These are phyloP conservation scores for Scomberomorus guttatus DNA, from an alignment of 2,797 vertebrate genomes.

Conservation along the genomic window DNA sequence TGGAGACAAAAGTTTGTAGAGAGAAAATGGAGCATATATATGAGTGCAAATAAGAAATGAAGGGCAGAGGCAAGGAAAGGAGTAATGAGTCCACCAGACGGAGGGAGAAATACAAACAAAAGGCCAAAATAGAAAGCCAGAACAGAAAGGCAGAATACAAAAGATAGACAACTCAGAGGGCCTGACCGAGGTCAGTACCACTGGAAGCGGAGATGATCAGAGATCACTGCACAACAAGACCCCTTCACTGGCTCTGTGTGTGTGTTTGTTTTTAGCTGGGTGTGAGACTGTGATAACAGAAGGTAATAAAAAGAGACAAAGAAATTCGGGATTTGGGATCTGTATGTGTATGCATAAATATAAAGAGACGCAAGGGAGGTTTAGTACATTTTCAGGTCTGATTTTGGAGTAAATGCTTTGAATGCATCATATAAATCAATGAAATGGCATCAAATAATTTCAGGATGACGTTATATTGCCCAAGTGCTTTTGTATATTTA, in stretches of 20 bases:
- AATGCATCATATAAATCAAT: not conserved
- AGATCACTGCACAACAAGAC: constrained; percentile 17
- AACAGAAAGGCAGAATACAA: constrained; percentile 23
- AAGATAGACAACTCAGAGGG: constrained; percentile 20
- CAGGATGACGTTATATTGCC: not conserved
- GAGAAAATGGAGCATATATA: constrained; percentile 46
- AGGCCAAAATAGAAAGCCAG: constrained; percentile 31
- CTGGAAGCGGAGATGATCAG: constrained; percentile 37
- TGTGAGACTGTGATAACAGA: constrained; percentile 35
- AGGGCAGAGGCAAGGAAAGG: constrained; percentile 34
- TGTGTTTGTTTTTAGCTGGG: constrained; percentile 20
- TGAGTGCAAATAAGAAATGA: constrained; percentile 50
- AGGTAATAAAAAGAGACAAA: constrained; percentile 16
- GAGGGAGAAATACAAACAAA: constrained; percentile 51
- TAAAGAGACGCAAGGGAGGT: not conserved
- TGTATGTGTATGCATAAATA: not conserved
- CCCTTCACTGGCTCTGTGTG: constrained; percentile 1
- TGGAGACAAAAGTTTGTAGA: constrained; percentile 53
- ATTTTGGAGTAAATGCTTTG: not conserved
- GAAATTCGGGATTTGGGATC: not conserved
- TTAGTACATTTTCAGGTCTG: not conserved
- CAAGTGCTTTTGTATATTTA: not conserved
- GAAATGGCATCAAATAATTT: not conserved
- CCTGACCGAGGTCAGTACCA: constrained; percentile 39
- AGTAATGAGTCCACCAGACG: constrained; percentile 53